A percentile compares a stretch with the other conserved stretches of the same genome.
phyloP scores from a whole-genome alignment of 2,113 vertebrate species.

The Heteronetta atricapilla region DNA sequence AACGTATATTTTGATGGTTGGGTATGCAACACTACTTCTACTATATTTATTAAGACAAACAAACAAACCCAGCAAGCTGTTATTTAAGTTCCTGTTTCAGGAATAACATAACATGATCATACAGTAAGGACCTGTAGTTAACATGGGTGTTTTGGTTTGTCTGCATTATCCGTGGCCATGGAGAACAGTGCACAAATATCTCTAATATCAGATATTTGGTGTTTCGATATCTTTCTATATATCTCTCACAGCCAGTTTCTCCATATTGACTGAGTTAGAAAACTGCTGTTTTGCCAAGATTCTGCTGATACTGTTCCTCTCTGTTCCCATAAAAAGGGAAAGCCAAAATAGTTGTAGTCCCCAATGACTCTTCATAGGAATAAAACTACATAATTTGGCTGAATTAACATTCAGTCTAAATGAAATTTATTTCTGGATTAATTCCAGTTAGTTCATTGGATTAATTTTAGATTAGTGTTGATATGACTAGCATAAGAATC shows the following conservation, averaged over 20 bases:
- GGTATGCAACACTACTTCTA: not conserved
- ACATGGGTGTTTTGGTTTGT: not conserved
- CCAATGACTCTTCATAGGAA: conserved; percentile 11
- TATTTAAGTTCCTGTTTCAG: not conserved
- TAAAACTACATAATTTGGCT: conserved; percentile 28
- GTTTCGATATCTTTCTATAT: not conserved
- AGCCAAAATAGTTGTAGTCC: conserved; percentile 8
- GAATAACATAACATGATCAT: not conserved
- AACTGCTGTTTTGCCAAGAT: conserved; percentile 26
- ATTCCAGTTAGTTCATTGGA: conserved; percentile 43
- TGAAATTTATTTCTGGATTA: conserved; percentile 33
- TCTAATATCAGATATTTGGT: not conserved
- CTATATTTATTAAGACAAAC: not conserved
- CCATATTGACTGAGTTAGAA: conserved; percentile 1
- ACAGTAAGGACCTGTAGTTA: not conserved
- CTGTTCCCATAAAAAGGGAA: conserved; percentile 2
- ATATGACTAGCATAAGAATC: conserved; percentile 25
- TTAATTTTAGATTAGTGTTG: conserved; percentile 15
- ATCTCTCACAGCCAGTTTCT: not conserved
- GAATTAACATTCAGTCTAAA: conserved; percentile 23
- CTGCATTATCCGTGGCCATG: not conserved
- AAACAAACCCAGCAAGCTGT: not conserved
- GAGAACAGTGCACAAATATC: not conserved
- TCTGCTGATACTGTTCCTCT: not conserved
- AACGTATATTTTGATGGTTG: not conserved